Conservation (phyloP, 2,113 vertebrate species). For the Cygnus atratus region DNA sequence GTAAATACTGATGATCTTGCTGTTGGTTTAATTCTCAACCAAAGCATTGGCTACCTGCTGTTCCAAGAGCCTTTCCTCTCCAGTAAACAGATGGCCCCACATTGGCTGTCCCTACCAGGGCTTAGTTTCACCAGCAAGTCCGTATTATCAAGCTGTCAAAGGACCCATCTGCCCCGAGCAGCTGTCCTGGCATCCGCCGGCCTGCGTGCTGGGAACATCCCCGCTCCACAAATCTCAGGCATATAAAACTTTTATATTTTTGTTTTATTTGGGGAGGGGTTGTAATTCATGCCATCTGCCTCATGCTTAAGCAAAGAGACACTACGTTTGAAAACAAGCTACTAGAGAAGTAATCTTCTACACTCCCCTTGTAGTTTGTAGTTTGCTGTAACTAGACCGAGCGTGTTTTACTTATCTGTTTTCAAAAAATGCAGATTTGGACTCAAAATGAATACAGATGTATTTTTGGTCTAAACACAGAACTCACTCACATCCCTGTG, state of each 20-base stretch:
- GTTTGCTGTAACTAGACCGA: too few relatives aligned
- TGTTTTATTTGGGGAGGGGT: neutral
- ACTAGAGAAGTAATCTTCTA: too few relatives aligned
- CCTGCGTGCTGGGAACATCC: constrained; percentile 28
- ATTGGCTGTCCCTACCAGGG: neutral
- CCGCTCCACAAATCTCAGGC: neutral
- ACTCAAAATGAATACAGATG: fast-evolving
- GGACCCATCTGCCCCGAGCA: constrained; percentile 68
- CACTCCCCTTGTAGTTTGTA: neutral
- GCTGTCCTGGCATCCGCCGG: constrained; percentile 61
- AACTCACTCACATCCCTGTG: neutral
- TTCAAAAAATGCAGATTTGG: neutral
- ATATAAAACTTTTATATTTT: neutral
- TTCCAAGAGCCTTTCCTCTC: constrained; percentile 24
- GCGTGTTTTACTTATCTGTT: neutral
- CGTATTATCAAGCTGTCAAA: constrained; percentile 53
- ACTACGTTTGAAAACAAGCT: neutral
- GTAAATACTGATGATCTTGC: neutral
- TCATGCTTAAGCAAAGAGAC: neutral
- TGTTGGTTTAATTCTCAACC: neutral
- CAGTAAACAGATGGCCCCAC: constrained; percentile 55
- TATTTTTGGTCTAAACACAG: neutral
- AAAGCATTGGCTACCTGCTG: constrained; percentile 41
- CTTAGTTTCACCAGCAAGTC: constrained; percentile 18
- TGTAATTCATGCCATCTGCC: constrained; percentile 32